Conservation (phyloP, 2,888 invertebrate genomes). For the Vandiemenella viatica region DNA sequence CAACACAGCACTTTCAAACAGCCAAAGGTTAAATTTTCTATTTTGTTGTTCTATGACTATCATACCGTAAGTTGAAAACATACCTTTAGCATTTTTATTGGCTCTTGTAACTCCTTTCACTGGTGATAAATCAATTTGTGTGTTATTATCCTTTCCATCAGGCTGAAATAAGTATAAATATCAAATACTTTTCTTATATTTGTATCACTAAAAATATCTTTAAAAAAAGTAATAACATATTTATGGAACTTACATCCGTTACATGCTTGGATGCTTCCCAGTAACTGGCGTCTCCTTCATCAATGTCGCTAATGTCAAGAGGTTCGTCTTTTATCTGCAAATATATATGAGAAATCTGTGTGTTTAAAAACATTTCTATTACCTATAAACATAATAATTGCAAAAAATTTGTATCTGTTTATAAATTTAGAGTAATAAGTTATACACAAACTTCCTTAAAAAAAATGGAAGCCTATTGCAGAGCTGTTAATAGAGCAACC, state of each 20-base stretch:
- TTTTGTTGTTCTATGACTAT: too few relatives aligned
- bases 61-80: too few relatives aligned
- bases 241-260: conserved; percentile 17
- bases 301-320: conserved; percentile 24
- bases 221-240: too few relatives aligned
- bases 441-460: too few relatives aligned
- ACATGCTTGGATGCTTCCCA: conserved; percentile 19
- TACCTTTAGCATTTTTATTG: conserved; percentile 3
- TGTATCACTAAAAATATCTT: not conserved
- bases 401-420: too few relatives aligned
- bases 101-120: conserved; percentile 1
- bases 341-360: not conserved
- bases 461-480: too few relatives aligned
- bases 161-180: conserved; percentile 5
- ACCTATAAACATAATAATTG: too few relatives aligned
- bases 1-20: not conserved
- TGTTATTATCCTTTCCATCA: conserved; percentile 1
- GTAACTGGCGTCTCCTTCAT: conserved; percentile 18
- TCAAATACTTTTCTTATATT: not conserved
- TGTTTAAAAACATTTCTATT: too few relatives aligned
- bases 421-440: too few relatives aligned
- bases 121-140: conserved; percentile 1
- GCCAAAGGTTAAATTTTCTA: not conserved
- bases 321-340: conserved; percentile 25
- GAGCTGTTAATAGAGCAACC: too few relatives aligned